A percentile compares a stretch with the other conserved stretches of the same genome.
phyloP scores from a whole-genome alignment of 2,888 invertebrate species.

The Eilema griseolum region DNA sequence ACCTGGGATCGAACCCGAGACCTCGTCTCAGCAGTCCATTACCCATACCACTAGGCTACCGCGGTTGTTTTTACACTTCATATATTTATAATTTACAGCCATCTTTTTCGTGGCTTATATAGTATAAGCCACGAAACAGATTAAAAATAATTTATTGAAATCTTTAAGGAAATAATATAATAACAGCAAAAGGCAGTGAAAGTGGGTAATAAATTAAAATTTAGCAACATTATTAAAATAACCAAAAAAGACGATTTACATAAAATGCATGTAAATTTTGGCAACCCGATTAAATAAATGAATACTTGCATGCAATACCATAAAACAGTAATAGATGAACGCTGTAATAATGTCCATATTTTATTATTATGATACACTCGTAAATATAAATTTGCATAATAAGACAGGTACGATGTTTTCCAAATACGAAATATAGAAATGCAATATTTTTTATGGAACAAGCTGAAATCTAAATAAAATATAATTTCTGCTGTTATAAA shows the following conservation, averaged over 20 bases:
- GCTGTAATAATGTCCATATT: neutral
- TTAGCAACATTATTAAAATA: neutral
- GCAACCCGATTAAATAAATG: slow-evolving; percentile 16
- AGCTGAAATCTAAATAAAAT: neutral
- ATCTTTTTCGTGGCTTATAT: too few species aligned
- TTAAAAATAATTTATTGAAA: neutral
- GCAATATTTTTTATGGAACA: neutral
- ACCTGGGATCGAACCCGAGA: too few species aligned
- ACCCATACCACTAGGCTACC: too few species aligned
- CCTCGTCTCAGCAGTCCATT: too few species aligned
- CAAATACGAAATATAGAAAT: neutral
- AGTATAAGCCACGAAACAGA: neutral
- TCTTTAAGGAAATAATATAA: neutral
- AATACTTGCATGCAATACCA: neutral
- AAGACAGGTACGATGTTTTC: neutral
- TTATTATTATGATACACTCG: neutral
- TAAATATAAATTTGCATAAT: neutral
- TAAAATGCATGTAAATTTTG: slow-evolving; percentile 15
- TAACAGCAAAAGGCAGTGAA: neutral
- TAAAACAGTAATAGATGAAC: slow-evolving; percentile 7
- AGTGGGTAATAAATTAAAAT: slow-evolving; percentile 1
- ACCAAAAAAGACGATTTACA: slow-evolving; percentile 7
- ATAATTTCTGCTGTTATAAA: too few species aligned
- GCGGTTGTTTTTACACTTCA: too few species aligned
- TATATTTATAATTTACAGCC: too few species aligned